Conservation (phyloP, 2,888 invertebrate species). For the Anodontia alba region DNA sequence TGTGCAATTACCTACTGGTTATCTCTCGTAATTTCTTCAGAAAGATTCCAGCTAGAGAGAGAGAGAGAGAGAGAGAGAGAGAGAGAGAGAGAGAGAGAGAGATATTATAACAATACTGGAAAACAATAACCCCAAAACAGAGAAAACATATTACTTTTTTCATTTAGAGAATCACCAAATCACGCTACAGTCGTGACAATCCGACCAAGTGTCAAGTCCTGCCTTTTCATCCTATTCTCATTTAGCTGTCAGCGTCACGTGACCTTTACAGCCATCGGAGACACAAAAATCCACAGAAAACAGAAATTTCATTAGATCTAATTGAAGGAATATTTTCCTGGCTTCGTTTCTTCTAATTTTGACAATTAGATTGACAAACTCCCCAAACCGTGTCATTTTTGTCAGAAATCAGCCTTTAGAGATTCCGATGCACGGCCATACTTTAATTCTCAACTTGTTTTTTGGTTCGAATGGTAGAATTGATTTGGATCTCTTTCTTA, state of each 20-base stretch:
- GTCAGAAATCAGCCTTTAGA: constrained; percentile 11
- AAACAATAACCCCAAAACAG: too few relatives aligned
- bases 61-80: too few relatives aligned
- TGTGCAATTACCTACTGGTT: too few relatives aligned
- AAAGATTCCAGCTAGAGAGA: too few relatives aligned
- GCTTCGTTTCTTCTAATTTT: constrained; percentile 20
- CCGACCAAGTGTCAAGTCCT: neutral
- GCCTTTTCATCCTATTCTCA: neutral
- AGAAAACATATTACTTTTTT: neutral
- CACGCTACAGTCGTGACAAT: neutral
- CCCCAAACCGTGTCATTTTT: constrained; percentile 20
- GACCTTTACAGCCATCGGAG: constrained; percentile 13
- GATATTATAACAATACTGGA: too few relatives aligned
- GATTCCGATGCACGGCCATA: constrained; percentile 16
- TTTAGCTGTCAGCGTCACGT: constrained; percentile 11
- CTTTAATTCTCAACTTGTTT: constrained; percentile 1
- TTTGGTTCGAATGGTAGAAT: constrained; percentile 1
- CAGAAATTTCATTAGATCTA: constrained; percentile 14
- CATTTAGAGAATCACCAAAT: neutral
- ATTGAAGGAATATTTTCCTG: constrained; percentile 14
- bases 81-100: too few relatives aligned
- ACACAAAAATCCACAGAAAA: constrained; percentile 12
- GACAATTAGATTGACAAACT: constrained; percentile 21
- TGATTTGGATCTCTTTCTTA: constrained; percentile 6
- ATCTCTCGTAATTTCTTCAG: too few relatives aligned